Base-by-base conservation (phyloP, 2,113 vertebrate genomes). In the Nematolebias whitei region DNA sequence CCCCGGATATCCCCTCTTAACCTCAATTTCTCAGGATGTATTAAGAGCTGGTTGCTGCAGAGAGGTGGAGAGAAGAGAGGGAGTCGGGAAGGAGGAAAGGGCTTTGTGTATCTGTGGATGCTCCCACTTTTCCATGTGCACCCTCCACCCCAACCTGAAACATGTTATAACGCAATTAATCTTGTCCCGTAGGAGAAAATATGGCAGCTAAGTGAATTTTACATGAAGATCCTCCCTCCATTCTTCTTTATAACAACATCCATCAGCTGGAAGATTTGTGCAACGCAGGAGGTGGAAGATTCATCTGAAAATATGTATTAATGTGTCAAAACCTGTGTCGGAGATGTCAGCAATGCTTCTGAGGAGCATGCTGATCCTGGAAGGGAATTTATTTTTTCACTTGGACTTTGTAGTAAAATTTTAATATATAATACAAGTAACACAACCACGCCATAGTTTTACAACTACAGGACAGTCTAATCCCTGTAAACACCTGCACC, bases 1-100 rank as follows among this genome's bases (percentile, higher is more conserved):
- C 91, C 89, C 89, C 89, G 91, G 92, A 93, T 92, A 92, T 93
- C 92, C 91, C 92, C 93, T 93, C 91, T 93, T 93, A 93, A 93
- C 93, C 93, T 93, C 93, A 93, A 93, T 93, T 93, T 93, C 91
- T 91, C 90, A 85, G 90, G 90, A 91, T 92, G 90, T 92, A 93
- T 93, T 93, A 93, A 90, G 92, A 91, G 89, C 92, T 88, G 90
- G 87, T 82, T 58, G 83, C 76, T 47, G 45, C 70, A 23, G 24
- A 58, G 76, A 68, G 73, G 64, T 65, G 86, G 83, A 81, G 81
- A 74, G 78, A 67, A 55, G 50, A 67, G 76, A 68, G 73, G 56
- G 86, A 86, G 85, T 68, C 5, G 22, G 53, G 63, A 23, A 63
- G 49, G 71, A 72, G 79, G 68, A 68, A 80, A 70, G 84, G 75